phyloP scores from a whole-genome alignment of 2,113 vertebrate genomes.

The Thymallus thymallus region DNA sequence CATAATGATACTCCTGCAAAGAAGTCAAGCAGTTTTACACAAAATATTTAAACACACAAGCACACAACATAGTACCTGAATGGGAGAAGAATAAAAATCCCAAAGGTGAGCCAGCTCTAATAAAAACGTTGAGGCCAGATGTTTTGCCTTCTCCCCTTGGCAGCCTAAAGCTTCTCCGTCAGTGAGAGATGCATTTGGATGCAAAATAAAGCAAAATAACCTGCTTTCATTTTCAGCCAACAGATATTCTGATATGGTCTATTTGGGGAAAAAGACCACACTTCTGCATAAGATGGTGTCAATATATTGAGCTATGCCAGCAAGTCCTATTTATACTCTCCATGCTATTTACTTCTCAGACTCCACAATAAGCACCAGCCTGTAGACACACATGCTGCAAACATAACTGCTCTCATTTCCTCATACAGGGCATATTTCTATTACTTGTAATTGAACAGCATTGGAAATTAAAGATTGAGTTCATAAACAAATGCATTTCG shows the following conservation, averaged over 20 bases:
- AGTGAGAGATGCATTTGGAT: conserved; percentile 71
- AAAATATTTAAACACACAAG: conserved; percentile 7
- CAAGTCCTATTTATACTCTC: too few species aligned
- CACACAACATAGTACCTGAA: not conserved
- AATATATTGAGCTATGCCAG: not conserved
- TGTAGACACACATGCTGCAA: not conserved
- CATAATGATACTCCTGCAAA: not conserved
- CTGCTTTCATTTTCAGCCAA: conserved; percentile 69
- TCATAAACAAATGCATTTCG: not conserved
- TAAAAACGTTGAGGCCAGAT: conserved; percentile 76
- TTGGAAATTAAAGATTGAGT: not conserved
- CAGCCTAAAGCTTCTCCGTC: conserved; percentile 54
- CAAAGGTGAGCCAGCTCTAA: conserved; percentile 63
- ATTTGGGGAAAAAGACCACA: not conserved
- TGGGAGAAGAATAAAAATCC: conserved; percentile 43
- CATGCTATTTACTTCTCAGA: not conserved
- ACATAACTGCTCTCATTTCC: not conserved
- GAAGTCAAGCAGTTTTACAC: not conserved
- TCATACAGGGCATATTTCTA: not conserved
- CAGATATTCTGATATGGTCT: conserved; percentile 50
- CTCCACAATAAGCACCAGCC: not conserved
- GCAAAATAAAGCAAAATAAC: conserved; percentile 68
- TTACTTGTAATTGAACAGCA: not conserved
- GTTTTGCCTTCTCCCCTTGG: conserved; percentile 72
- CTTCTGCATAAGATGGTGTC: not conserved